These are phyloP conservation scores for Cremastinae sp. DNA, from an alignment of 2,888 invertebrate species.

Conservation along the genomic window DNA sequence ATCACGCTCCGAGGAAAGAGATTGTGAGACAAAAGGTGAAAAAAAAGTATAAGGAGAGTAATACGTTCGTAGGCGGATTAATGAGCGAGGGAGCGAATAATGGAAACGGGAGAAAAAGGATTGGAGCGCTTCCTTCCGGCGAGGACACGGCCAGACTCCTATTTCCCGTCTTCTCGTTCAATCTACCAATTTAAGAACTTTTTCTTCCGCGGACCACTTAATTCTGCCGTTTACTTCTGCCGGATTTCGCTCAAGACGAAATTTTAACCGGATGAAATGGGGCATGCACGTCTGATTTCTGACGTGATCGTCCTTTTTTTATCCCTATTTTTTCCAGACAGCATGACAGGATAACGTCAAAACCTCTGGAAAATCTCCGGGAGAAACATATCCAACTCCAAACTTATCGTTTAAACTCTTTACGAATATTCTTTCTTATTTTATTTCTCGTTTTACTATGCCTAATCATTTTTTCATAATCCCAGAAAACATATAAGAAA, in stretches of 20 bases:
- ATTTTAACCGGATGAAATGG: slow-evolving; percentile 47
- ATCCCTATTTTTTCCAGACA: too few species aligned
- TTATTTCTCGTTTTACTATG: too few species aligned
- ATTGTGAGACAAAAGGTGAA: slow-evolving; percentile 37
- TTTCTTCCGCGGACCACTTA: slow-evolving; percentile 50
- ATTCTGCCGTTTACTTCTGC: slow-evolving; percentile 52
- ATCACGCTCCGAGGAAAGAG: slow-evolving; percentile 38
- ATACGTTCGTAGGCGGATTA: slow-evolving; percentile 23
- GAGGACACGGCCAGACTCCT: slow-evolving; percentile 19
- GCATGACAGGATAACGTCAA: too few species aligned
- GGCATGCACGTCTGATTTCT: slow-evolving; percentile 29
- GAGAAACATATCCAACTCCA: too few species aligned
- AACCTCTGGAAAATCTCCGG: too few species aligned
- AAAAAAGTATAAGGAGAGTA: slow-evolving; percentile 27
- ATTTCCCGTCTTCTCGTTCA: slow-evolving; percentile 20
- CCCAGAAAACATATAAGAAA: too few species aligned
- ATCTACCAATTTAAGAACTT: slow-evolving; percentile 51
- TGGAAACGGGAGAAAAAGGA: slow-evolving; percentile 2
- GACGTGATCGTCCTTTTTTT: slow-evolving; percentile 18
- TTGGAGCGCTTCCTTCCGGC: slow-evolving; percentile 43
- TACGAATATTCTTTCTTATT: too few species aligned
- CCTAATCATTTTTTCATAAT: too few species aligned
- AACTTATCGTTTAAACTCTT: too few species aligned
- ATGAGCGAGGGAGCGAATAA: slow-evolving; percentile 20
- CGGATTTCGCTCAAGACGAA: slow-evolving; percentile 15